Base-by-base conservation (phyloP, 1,140 invertebrate genomes). In the Antheraea pernyi region DNA sequence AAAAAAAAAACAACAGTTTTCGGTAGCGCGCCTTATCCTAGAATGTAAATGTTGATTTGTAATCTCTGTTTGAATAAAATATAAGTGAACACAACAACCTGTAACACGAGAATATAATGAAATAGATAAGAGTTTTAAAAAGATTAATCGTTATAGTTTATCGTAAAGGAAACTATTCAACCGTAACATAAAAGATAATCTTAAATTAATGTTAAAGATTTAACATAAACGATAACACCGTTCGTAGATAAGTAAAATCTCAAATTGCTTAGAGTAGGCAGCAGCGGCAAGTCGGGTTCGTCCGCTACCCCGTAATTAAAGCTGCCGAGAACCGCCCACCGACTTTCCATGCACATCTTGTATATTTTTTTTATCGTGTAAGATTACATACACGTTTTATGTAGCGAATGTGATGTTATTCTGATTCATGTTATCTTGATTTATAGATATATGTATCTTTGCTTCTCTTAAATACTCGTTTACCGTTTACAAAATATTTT, bases 271-370 rank as follows among this genome's bases (percentile, higher is more conserved):
- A 39, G 46, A 53, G 67, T 68, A 64, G 61, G 68, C 37, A 36
- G 70, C 73, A 74, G 74, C 53, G 72, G 72, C 74, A 53, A 16
- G 46, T 11, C 46, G 46, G 16, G 46, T 59, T 59, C 66, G 42
- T 60, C 36, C 19, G 70, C 61, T 76, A 76, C 70, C 74, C 79
- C 69, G 62, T 77, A 81, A 81, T 81, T 81, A 81, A 65, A 69
- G 78, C 73, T 75, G 70, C 77, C 62, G 71, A 22, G 78, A 68
- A 58, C 75, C 72, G 75, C 79, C 79, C 69, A 75, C 75, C 69
- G 74, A 53, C 42, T 65, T 22, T 67, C 46, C 66, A 60, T 62
- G 30, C 69, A 62, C 22, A 70, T 76, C 72, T 74, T 72, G 65
- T 70, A 73, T 46, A n/a, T 48, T 59, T 66, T 67, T 53, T 67